A percentile compares a stretch with the other conserved stretches of the same genome.
Evolutionary conservation across 1,140 invertebrate species (phyloP).

Genomic region (Heliconius himera): DNA sequence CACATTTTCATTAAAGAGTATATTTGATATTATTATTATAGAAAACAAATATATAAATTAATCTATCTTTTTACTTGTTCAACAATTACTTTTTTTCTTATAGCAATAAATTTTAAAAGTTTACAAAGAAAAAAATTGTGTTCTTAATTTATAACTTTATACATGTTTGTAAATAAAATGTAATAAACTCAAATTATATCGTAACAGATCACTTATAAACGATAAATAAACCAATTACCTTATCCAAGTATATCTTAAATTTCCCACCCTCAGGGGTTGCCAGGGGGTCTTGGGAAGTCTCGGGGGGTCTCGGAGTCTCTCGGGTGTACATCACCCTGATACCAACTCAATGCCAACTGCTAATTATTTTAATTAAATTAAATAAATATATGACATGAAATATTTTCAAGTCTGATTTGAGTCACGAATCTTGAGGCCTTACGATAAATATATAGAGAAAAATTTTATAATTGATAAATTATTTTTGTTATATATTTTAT

Average conservation of each 20-base stretch:
- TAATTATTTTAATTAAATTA: constrained; percentile 28
- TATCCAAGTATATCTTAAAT: neutral
- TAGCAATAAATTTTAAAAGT: no score
- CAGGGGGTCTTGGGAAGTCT: neutral
- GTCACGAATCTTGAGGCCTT: neutral
- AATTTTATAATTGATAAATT: neutral
- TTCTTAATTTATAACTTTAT: neutral
- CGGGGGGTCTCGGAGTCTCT: neutral
- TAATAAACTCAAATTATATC: neutral
- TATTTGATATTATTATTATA: no score
- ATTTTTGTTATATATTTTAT: no score
- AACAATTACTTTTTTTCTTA: no score
- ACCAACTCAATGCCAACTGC: constrained; percentile 16
- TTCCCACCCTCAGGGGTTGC: neutral
- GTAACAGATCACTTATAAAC: neutral
- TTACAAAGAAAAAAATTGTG: no score
- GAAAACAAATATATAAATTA: no score
- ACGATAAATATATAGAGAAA: neutral
- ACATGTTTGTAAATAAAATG: neutral
- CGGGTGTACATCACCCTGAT: neutral
- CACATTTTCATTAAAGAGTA: no score
- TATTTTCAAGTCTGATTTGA: constrained; percentile 5
- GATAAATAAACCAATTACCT: neutral
- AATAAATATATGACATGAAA: constrained; percentile 21
- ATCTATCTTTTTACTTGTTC: no score